Base-by-base conservation (phyloP, 1,140 invertebrate genomes). In the Anastrepha ludens region DNA sequence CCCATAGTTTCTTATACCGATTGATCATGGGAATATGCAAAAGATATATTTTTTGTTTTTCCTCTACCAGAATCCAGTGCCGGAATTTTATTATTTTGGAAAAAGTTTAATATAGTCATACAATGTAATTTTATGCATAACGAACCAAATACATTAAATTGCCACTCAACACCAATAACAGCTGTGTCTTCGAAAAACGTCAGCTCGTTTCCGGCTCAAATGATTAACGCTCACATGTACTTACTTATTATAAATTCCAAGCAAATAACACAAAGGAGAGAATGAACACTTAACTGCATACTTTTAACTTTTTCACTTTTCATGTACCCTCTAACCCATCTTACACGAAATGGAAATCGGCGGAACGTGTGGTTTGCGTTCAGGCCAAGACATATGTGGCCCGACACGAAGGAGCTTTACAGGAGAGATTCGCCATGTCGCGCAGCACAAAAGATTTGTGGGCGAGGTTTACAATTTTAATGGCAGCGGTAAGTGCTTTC, bases 361-460 rank as follows among this genome's bases (percentile, higher is more conserved):
- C 47, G 67, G 5, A 39, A 70, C 41, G 6, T 86, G 58, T 70
- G 41, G 29, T 86, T 64, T 6, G 39, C 60, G 67, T 88, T 2
- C 90, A 95, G 94, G 98, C 98, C 0, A 98, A 98, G 93, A 94
- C 95, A 67, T 99, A 98, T 92, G 96, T 99, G 20, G 96, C 97
- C 90, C 95, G 96, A 87, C 97, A 98, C 91, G 97, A 99, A 93
- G 98, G 98, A 1, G 97, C 96, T 89, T 94, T 99, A 64, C 97
- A 98, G 90, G 97, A 98, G 91, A 94, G 98, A 89, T 94, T 99
- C 85, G 98, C 98, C n/a, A 97, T 98, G 93, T 97, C 95, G 88
- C 96, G 95, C 93, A 97, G 95, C 90, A 98, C 98, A 0, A 95
- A 95, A 90, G 97, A 98, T 92, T 96, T 97, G 88, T 95, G 98